Evolutionary conservation across 2,888 invertebrate genomes (phyloP).

Genomic region (Omphaloscelis lunosa): DNA sequence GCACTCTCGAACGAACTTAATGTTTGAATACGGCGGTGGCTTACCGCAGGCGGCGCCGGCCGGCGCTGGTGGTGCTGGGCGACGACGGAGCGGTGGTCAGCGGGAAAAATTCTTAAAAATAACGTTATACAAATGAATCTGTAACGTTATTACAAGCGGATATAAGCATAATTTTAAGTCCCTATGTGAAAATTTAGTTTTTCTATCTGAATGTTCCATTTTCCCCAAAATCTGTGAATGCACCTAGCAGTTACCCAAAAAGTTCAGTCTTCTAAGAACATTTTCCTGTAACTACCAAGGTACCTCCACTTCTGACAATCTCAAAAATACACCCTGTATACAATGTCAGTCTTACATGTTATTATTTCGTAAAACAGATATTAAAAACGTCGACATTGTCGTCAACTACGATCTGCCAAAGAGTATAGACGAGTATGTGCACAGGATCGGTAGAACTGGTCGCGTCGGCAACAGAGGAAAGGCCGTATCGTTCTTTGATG

Average conservation of each 20-base stretch:
- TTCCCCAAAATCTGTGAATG: not conserved
- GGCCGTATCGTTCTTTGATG: constrained; percentile 96
- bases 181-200: too few species aligned
- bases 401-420: constrained; percentile 98
- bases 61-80: too few species aligned
- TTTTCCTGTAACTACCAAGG: not conserved
- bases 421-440: constrained; percentile 98
- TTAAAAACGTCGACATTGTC: constrained; percentile 96
- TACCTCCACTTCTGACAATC: not conserved
- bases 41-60: too few species aligned
- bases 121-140: too few species aligned
- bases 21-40: too few species aligned
- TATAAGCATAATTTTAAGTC: too few species aligned
- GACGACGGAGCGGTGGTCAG: too few species aligned
- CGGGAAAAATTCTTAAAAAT: too few species aligned
- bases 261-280: not conserved
- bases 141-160: too few species aligned
- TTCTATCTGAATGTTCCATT: too few species aligned
- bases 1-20: too few species aligned
- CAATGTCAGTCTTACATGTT: not conserved
- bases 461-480: constrained; percentile 97
- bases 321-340: not conserved
- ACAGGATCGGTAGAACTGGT: constrained; percentile 98
- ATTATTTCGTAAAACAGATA: constrained; percentile 90
- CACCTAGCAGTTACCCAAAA: not conserved